These are phyloP conservation scores for Seladonia tumulorum DNA, from an alignment of 2,888 invertebrate genomes.

Conservation along the genomic window DNA sequence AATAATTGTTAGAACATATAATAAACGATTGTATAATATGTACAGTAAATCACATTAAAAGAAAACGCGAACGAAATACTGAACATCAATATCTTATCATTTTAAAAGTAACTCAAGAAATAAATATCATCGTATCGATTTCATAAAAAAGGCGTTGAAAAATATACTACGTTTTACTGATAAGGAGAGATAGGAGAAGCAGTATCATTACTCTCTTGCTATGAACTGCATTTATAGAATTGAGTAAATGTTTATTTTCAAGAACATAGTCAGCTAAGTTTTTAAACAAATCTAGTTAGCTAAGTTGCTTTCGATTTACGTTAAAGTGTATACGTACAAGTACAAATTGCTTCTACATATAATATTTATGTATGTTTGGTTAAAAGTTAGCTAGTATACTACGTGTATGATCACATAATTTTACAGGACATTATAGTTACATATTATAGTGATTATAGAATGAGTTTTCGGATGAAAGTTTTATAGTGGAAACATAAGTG, in stretches of 20 bases:
- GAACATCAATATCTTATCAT: conserved; percentile 76
- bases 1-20: not conserved
- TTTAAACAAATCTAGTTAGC: not conserved
- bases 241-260: not conserved
- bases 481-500: no score
- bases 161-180: conserved; percentile 8
- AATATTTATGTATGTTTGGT: not conserved
- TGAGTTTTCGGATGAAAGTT: no score
- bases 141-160: not conserved
- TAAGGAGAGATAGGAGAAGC: not conserved
- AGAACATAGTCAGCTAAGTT: not conserved
- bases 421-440: no score
- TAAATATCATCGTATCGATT: conserved; percentile 47
- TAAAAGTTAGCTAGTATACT: no score
- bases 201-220: not conserved
- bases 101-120: conserved; percentile 68
- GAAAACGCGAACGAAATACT: conserved; percentile 68
- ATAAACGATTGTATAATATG: not conserved
- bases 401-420: no score
- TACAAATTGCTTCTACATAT: not conserved
- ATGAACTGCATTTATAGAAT: not conserved
- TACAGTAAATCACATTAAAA: not conserved
- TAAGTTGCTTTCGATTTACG: not conserved
- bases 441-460: no score
- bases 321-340: not conserved